These are phyloP conservation scores for Micropoecilia bifurca DNA, from an alignment of 2,797 vertebrate species.

Conservation along the genomic window DNA sequence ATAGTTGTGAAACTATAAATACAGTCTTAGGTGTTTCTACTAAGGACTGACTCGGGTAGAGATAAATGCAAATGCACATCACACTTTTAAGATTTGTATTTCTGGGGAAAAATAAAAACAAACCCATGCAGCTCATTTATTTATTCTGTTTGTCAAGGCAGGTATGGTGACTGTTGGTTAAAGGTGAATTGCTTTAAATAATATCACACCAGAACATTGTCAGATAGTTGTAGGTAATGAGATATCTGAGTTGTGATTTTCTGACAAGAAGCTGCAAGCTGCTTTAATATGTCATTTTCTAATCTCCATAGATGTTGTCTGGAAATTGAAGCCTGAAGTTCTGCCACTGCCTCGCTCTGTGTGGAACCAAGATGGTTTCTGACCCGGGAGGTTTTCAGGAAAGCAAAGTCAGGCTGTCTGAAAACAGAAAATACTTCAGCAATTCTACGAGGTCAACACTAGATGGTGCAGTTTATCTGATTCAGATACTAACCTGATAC, in stretches of 20 bases:
- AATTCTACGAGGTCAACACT: constrained; percentile 46
- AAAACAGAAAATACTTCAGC: background rate
- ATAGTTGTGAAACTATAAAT: background rate
- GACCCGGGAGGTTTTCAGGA: background rate
- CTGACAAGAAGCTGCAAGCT: background rate
- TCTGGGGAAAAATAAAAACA: background rate
- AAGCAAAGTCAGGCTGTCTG: background rate
- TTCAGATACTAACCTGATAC: background rate
- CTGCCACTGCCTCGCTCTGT: background rate
- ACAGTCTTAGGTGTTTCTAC: background rate
- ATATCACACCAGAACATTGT: background rate
- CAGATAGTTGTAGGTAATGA: too few species aligned
- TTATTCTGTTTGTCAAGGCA: background rate
- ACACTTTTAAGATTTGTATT: background rate
- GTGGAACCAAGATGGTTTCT: background rate
- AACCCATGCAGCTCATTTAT: background rate
- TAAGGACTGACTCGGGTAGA: background rate
- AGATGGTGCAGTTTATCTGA: constrained; percentile 50
- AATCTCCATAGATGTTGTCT: background rate
- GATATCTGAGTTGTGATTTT: background rate
- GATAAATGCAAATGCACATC: background rate
- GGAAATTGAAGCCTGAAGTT: background rate
- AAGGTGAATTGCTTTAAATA: background rate
- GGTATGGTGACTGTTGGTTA: background rate
- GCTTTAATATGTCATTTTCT: background rate